A percentile compares a stretch with the other conserved stretches of the same genome.
phyloP scores from a whole-genome alignment of 2,113 vertebrate genomes.

The Aleadryas rufinucha region DNA sequence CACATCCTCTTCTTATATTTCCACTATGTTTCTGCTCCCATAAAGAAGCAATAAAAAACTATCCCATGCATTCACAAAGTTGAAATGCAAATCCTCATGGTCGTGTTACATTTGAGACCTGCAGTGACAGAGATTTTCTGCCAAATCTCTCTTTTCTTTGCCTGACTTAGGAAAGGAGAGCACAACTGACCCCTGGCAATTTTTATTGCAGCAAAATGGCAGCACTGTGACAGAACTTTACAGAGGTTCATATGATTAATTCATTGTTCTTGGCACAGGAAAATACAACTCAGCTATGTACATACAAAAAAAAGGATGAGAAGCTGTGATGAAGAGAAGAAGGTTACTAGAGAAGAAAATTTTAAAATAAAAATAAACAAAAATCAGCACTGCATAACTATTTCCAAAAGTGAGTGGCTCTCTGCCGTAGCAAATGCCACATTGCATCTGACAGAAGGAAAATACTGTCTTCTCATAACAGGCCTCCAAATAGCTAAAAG shows the following conservation, averaged over 20 bases:
- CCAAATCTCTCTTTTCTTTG: background rate
- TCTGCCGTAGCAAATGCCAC: fast-evolving
- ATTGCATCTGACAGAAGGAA: background rate
- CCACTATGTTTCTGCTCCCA: background rate
- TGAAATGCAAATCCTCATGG: background rate
- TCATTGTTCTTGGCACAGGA: background rate
- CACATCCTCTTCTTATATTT: background rate
- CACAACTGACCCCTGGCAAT: background rate
- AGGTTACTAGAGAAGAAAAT: background rate
- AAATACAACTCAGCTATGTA: background rate
- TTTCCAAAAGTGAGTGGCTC: background rate
- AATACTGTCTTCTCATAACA: background rate
- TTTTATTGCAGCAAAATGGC: background rate
- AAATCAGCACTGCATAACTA: background rate
- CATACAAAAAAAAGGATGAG: background rate
- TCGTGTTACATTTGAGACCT: background rate
- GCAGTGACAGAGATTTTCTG: background rate
- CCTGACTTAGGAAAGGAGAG: background rate
- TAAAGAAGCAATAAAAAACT: background rate
- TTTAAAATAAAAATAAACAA: background rate
- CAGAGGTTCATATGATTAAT: background rate
- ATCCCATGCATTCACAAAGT: background rate
- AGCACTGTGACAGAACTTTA: background rate
- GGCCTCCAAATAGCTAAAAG: background rate
- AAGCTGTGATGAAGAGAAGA: background rate